Evolutionary conservation across 92 coral and sea anemone genomes (phyloP).

Genomic region (Pocillopora grandis): DNA sequence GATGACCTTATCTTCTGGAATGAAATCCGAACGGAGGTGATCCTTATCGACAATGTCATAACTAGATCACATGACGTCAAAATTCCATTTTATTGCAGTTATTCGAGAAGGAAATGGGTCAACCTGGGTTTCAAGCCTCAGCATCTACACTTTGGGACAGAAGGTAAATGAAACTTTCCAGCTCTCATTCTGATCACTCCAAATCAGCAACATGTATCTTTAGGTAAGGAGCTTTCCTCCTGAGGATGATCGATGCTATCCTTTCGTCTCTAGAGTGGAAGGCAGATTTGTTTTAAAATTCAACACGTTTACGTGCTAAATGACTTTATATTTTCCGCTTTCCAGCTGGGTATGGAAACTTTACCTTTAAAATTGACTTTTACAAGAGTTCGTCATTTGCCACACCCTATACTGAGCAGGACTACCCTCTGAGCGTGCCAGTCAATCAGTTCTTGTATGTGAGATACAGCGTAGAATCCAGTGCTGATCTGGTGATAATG

Average conservation of each 20-base stretch:
- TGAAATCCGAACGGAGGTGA: slow-evolving; percentile 29
- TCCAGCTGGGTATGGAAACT: slow-evolving; percentile 37
- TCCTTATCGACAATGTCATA: slow-evolving; percentile 27
- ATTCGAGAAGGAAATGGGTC: slow-evolving; percentile 39
- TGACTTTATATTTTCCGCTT: not conserved
- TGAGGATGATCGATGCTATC: too few species aligned
- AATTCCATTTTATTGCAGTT: slow-evolving; percentile 53
- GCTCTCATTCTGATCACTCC: not conserved
- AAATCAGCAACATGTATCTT: not conserved
- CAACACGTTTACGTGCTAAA: too few species aligned
- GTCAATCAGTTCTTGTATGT: slow-evolving; percentile 28
- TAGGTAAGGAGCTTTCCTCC: too few species aligned
- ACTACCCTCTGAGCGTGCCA: slow-evolving; percentile 19
- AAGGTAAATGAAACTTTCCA: slow-evolving; percentile 11
- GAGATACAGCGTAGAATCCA: slow-evolving; percentile 29
- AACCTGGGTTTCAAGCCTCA: slow-evolving; percentile 35
- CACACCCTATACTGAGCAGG: slow-evolving; percentile 20
- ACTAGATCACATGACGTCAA: slow-evolving; percentile 37
- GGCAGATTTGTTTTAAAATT: too few species aligned
- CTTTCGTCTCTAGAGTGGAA: too few species aligned
- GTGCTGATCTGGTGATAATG: slow-evolving; percentile 39
- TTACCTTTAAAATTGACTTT: slow-evolving; percentile 39
- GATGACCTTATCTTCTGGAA: slow-evolving; percentile 33
- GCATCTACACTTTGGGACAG: slow-evolving; percentile 19
- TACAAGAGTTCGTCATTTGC: slow-evolving; percentile 20